Evolutionary conservation across 2,113 vertebrate species (phyloP).

Genomic region (Gavialis gangeticus): DNA sequence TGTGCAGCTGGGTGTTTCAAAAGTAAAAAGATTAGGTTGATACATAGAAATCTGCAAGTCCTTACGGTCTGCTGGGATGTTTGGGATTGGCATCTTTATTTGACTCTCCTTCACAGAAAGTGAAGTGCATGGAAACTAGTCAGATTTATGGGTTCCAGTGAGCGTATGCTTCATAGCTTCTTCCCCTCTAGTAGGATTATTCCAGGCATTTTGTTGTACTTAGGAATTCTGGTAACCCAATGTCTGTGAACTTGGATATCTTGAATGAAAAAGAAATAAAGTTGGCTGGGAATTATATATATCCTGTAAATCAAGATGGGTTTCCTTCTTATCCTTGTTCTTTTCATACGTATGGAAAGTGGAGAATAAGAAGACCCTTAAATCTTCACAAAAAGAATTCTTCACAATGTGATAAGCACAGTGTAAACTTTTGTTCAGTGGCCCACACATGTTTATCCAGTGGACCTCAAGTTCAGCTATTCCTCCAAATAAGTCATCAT

Average conservation of each 20-base stretch:
- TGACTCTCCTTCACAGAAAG: neutral
- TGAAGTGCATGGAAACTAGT: neutral
- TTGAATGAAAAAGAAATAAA: too few relatives aligned
- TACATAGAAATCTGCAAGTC: neutral
- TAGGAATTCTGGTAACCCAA: neutral
- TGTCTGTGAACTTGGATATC: neutral
- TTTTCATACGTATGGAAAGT: neutral
- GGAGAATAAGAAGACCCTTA: neutral
- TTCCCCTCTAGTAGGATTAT: neutral
- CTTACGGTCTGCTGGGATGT: neutral
- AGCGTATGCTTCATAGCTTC: neutral
- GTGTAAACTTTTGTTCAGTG: neutral
- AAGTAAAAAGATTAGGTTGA: neutral
- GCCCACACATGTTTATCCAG: neutral
- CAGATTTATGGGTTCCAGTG: accelerated
- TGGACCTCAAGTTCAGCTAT: too few relatives aligned
- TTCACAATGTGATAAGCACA: neutral
- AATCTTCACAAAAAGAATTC: neutral
- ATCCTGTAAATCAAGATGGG: neutral
- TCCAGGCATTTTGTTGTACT: too few relatives aligned
- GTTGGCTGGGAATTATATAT: neutral
- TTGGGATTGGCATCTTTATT: accelerated
- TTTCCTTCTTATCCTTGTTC: neutral
- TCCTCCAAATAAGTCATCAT: too few relatives aligned
- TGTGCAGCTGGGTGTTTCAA: neutral